Evolutionary conservation across 2,888 invertebrate species (phyloP).

Genomic region (Hydrotaea diabolus): DNA sequence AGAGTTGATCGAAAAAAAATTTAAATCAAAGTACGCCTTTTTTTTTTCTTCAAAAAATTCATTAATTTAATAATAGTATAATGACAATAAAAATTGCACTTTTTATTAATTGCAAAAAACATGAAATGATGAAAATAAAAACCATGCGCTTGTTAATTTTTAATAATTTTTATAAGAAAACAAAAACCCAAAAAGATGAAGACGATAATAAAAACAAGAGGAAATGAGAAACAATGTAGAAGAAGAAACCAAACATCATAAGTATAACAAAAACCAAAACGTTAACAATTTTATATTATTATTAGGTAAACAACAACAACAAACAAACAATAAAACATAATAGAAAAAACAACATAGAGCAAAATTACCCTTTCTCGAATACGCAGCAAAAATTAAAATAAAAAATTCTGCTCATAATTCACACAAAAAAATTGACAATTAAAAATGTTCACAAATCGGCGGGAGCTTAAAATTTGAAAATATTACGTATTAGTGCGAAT

Average conservation of each 20-base stretch:
- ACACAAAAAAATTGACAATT: background rate
- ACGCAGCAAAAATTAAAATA: background rate
- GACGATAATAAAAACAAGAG: background rate
- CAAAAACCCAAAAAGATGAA: constrained; percentile 10
- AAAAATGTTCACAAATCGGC: too few species aligned
- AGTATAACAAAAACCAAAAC: constrained; percentile 43
- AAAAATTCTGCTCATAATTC: background rate
- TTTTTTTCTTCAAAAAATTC: background rate
- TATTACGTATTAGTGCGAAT: too few species aligned
- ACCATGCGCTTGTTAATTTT: constrained; percentile 52
- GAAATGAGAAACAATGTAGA: background rate
- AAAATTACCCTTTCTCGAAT: background rate
- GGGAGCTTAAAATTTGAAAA: too few species aligned
- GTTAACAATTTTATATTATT: constrained; percentile 59
- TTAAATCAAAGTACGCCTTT: background rate
- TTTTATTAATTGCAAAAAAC: constrained; percentile 62
- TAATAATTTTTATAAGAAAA: constrained; percentile 40
- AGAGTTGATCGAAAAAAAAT: background rate
- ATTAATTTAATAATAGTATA: constrained; percentile 62
- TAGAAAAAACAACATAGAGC: background rate
- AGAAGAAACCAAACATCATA: background rate
- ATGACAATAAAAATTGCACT: constrained; percentile 66
- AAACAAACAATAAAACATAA: background rate
- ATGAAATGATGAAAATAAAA: background rate
- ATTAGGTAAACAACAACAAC: constrained; percentile 37